Conservation (phyloP, 2,113 vertebrate genomes). For the Apodemus sylvaticus region DNA sequence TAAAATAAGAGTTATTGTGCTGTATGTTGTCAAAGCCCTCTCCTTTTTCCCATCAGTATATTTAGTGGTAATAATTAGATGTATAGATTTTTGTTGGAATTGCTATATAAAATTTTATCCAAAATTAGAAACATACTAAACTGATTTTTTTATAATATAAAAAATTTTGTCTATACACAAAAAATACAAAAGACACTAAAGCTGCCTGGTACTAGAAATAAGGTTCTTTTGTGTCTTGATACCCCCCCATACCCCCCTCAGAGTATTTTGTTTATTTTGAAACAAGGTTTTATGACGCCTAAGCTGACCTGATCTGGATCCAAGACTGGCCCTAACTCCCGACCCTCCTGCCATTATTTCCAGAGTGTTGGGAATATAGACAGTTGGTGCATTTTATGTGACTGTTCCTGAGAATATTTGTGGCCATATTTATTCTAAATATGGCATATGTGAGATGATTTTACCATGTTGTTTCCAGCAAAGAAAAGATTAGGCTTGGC, state of each 20-base stretch:
- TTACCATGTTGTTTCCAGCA: neutral
- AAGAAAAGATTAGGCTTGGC: neutral
- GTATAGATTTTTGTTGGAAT: neutral
- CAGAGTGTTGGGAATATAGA: neutral
- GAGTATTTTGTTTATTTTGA: neutral
- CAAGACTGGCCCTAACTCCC: neutral
- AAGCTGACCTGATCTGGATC: neutral
- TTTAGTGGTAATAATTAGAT: neutral
- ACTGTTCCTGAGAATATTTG: neutral
- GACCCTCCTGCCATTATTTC: neutral
- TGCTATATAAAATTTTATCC: neutral
- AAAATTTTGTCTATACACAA: too few relatives aligned
- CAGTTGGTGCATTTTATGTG: neutral
- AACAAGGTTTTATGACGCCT: neutral
- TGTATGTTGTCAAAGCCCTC: neutral
- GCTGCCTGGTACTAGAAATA: neutral
- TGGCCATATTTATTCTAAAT: neutral
- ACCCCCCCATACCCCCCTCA: constrained; percentile 26
- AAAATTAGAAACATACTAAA: neutral
- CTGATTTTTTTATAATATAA: neutral
- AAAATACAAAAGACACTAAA: neutral
- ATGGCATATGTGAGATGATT: neutral
- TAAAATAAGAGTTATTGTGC: neutral
- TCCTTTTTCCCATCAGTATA: neutral
- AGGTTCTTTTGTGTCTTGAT: neutral